Evolutionary conservation across 2,797 vertebrate genomes (phyloP).

Genomic region (Nannoperca australis): DNA sequence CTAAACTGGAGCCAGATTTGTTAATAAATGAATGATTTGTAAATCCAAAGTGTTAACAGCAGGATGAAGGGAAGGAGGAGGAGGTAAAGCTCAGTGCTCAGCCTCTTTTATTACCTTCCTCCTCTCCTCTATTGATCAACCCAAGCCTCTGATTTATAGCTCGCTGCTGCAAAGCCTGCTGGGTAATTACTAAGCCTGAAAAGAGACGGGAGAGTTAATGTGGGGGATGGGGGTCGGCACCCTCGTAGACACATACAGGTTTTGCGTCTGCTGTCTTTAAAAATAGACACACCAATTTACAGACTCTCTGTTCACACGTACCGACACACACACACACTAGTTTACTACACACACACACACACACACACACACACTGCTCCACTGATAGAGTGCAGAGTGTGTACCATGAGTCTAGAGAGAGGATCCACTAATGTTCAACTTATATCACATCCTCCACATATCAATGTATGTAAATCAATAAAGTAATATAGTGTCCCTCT

Average conservation of each 20-base stretch:
- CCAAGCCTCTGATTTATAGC: conserved; percentile 84
- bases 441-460: conserved; percentile 63
- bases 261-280: conserved; percentile 28
- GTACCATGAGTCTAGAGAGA: conserved; percentile 39
- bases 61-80: conserved; percentile 46
- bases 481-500: conserved; percentile 55
- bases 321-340: conserved; percentile 29
- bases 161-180: conserved; percentile 82
- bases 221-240: conserved; percentile 63
- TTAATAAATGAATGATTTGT: conserved; percentile 26
- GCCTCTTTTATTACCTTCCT: conserved; percentile 77
- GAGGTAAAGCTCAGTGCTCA: conserved; percentile 67
- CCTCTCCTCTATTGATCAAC: conserved; percentile 85
- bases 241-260: conserved; percentile 31
- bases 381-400: conserved; percentile 24
- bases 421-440: conserved; percentile 58
- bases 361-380: conserved; percentile 18
- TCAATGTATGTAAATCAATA: conserved; percentile 74
- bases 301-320: conserved; percentile 48
- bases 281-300: conserved; percentile 61
- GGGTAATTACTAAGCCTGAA: conserved; percentile 86
- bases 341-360: conserved; percentile 19
- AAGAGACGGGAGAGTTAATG: conserved; percentile 76
- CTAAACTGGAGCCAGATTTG: conserved; percentile 34
- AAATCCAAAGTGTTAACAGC: conserved; percentile 60